These are phyloP conservation scores for Cyprinus carpio DNA, from an alignment of 2,113 vertebrate genomes.

Conservation along the genomic window DNA sequence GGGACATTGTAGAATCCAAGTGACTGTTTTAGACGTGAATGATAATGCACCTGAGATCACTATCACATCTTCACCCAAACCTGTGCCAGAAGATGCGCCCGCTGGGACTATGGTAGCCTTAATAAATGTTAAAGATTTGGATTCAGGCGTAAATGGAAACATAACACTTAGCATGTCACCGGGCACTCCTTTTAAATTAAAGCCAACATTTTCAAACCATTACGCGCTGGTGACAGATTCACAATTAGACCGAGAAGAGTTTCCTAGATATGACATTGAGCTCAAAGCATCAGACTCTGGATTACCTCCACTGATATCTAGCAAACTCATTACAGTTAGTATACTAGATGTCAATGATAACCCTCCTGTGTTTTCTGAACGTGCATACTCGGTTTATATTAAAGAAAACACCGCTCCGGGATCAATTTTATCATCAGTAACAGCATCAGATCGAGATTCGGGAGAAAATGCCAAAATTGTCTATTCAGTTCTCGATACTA, in stretches of 20 bases:
- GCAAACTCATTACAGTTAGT: slow-evolving; percentile 69
- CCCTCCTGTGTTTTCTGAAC: slow-evolving; percentile 72
- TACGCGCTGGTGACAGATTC: slow-evolving; percentile 59
- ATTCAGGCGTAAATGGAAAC: slow-evolving; percentile 66
- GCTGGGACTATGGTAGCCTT: slow-evolving; percentile 68
- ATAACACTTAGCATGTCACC: slow-evolving; percentile 48
- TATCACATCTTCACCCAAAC: slow-evolving; percentile 63
- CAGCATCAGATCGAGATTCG: slow-evolving; percentile 44
- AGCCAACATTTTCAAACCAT: slow-evolving; percentile 60
- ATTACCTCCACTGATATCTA: slow-evolving; percentile 71
- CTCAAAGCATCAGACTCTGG: slow-evolving; percentile 80
- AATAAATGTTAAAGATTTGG: slow-evolving; percentile 67
- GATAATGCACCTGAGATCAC: slow-evolving; percentile 73
- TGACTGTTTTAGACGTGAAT: slow-evolving; percentile 65
- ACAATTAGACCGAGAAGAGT: slow-evolving; percentile 68
- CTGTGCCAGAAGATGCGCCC: slow-evolving; percentile 64
- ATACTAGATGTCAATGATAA: slow-evolving; percentile 67
- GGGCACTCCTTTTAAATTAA: slow-evolving; percentile 59
- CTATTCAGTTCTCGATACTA: slow-evolving; percentile 61
- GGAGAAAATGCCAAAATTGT: slow-evolving; percentile 48
- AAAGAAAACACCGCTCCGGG: slow-evolving; percentile 73
- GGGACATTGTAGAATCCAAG: slow-evolving; percentile 64
- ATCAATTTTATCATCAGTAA: slow-evolving; percentile 30
- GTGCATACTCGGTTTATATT: slow-evolving; percentile 73
- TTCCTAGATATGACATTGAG: slow-evolving; percentile 78